Percentiles rank a stretch among this genome's conserved stretches.
These are phyloP conservation scores for Hypotaenidia okinawae DNA, from an alignment of 2,797 vertebrate species.

Conservation along the genomic window DNA sequence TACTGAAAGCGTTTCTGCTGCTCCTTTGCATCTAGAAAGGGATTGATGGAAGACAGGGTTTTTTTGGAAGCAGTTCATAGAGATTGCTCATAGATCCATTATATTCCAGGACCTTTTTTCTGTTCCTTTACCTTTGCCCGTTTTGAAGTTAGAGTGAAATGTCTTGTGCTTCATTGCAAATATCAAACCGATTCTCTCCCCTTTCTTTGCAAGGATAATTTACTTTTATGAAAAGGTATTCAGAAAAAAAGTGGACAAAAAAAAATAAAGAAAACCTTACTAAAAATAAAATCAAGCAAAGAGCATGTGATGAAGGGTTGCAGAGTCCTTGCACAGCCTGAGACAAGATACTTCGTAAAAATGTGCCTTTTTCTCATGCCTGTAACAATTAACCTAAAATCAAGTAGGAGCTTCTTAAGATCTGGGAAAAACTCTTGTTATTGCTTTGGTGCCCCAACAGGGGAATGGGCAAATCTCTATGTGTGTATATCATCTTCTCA, in stretches of 20 bases:
- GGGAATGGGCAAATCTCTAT: not conserved
- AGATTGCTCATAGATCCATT: not conserved
- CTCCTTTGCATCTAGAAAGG: not conserved
- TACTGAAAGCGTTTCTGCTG: not conserved
- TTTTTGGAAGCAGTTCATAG: not conserved
- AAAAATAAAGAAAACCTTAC: not conserved
- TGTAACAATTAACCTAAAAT: not conserved
- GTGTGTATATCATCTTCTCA: not conserved
- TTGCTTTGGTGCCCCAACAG: not conserved
- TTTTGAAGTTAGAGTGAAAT: not conserved
- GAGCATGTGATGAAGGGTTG: not conserved
- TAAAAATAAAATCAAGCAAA: conserved; percentile 6
- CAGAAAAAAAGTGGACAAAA: not conserved
- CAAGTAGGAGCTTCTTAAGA: not conserved
- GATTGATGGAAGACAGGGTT: not conserved
- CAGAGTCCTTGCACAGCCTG: not conserved
- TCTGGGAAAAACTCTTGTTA: not conserved
- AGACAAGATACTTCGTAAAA: not conserved
- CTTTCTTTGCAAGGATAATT: not conserved
- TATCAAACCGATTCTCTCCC: not conserved
- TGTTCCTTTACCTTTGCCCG: not conserved
- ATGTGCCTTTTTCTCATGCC: not conserved
- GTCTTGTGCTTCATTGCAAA: not conserved
- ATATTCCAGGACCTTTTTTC: not conserved
- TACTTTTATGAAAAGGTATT: not conserved